Percentiles rank a stretch among this genome's conserved stretches.
Evolutionary conservation across 2,888 invertebrate species (phyloP).

Genomic region (Dorcus hopei): DNA sequence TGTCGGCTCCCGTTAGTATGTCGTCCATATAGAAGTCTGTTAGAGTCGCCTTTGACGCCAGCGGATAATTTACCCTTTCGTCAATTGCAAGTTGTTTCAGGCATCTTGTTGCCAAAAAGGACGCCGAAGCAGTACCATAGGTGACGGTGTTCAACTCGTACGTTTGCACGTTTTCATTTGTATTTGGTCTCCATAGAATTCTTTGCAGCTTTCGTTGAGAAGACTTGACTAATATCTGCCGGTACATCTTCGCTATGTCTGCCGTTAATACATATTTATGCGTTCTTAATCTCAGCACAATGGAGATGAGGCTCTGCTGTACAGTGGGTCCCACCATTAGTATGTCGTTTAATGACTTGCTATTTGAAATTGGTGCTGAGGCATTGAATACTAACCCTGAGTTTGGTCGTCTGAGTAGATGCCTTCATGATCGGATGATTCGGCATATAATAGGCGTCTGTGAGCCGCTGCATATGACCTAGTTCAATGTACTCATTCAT

Average conservation of each 20-base stretch:
- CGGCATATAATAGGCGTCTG: conserved; percentile 4
- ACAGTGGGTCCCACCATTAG: conserved; percentile 14
- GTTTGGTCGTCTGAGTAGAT: conserved; percentile 16
- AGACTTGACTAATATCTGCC: background rate
- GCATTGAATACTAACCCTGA: conserved; percentile 11
- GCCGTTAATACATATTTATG: background rate
- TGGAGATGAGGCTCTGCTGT: conserved; percentile 15
- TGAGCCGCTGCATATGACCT: background rate
- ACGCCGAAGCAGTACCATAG: background rate
- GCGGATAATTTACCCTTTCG: background rate
- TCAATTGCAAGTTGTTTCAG: background rate
- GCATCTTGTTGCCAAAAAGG: background rate
- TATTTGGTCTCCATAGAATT: background rate
- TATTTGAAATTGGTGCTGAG: conserved; percentile 12
- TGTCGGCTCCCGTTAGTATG: background rate
- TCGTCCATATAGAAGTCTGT: background rate
- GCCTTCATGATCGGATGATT: conserved; percentile 19
- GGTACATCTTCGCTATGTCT: background rate
- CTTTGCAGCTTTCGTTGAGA: background rate
- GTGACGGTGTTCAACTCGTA: background rate
- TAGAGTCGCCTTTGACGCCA: background rate
- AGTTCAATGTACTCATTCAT: background rate
- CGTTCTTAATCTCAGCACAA: background rate
- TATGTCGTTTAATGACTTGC: conserved; percentile 17
- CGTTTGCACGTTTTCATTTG: background rate